These are phyloP conservation scores for Antheraea pernyi DNA, from an alignment of 1,140 invertebrate species.

Conservation along the genomic window DNA sequence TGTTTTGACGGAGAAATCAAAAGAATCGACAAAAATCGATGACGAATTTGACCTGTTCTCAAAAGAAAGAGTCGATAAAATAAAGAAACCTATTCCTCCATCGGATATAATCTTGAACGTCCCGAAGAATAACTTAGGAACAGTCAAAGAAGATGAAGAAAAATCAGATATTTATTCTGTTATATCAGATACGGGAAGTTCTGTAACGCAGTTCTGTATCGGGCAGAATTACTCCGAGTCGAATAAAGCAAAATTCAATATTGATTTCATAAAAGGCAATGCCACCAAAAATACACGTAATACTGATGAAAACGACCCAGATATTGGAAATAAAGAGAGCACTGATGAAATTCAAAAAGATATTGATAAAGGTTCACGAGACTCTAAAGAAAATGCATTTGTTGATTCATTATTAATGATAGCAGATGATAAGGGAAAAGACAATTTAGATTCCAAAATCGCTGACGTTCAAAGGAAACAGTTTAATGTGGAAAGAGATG, in stretches of 20 bases:
- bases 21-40: conserved; percentile 48
- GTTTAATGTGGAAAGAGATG: conserved; percentile 1
- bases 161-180: conserved; percentile 51
- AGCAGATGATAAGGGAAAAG: background rate
- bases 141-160: conserved; percentile 68
- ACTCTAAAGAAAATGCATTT: background rate
- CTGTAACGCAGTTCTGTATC: conserved; percentile 36
- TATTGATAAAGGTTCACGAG: no score
- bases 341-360: background rate
- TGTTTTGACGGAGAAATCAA: conserved; percentile 35
- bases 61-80: conserved; percentile 55
- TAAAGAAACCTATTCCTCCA: conserved; percentile 32
- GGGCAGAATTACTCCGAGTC: conserved; percentile 8
- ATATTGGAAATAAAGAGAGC: background rate
- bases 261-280: background rate
- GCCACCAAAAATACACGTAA: background rate
- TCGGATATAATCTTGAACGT: conserved; percentile 43
- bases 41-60: conserved; percentile 72
- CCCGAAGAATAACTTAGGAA: conserved; percentile 63
- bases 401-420: background rate
- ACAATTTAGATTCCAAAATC: conserved; percentile 28
- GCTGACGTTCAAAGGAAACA: conserved; percentile 42
- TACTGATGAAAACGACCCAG: background rate
- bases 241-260: background rate
- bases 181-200: conserved; percentile 40